Conservation (phyloP, 2,797 vertebrate genomes). For the Hipposideros larvatus region DNA sequence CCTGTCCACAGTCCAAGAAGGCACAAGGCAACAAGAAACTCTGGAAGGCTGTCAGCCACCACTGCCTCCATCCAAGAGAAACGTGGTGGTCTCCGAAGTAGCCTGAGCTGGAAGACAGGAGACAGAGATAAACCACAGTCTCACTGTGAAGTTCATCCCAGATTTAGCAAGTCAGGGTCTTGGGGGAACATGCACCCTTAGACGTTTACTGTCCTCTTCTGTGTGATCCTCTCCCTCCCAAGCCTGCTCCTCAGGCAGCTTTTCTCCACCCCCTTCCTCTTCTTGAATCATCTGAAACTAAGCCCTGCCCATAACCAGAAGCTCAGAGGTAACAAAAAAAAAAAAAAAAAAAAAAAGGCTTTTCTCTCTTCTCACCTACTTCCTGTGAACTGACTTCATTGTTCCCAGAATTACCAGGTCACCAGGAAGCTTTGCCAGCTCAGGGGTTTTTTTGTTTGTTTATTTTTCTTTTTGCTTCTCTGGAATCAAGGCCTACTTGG, state of each 20-base stretch:
- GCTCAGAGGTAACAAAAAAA: neutral
- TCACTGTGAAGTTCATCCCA: neutral
- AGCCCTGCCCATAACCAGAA: neutral
- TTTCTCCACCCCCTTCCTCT: neutral
- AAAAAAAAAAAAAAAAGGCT: neutral
- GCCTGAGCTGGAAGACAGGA: neutral
- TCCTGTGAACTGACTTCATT: constrained; percentile 10
- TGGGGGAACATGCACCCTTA: neutral
- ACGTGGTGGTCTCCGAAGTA: neutral
- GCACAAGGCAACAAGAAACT: neutral
- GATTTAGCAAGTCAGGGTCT: neutral
- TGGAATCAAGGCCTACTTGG: neutral
- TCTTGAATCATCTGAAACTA: neutral
- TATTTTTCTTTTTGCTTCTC: neutral
- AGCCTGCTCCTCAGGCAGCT: neutral
- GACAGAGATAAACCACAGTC: neutral
- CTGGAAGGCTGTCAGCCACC: neutral
- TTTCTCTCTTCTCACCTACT: neutral
- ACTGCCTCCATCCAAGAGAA: neutral
- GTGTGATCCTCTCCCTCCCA: neutral
- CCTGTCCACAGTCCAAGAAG: neutral
- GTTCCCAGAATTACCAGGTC: constrained; percentile 41
- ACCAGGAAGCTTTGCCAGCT: neutral
- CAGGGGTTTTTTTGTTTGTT: neutral
- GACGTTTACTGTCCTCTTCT: neutral